These are phyloP conservation scores for Rousettus madagascariensis DNA, from an alignment of 2,797 vertebrate species.

Conservation along the genomic window DNA sequence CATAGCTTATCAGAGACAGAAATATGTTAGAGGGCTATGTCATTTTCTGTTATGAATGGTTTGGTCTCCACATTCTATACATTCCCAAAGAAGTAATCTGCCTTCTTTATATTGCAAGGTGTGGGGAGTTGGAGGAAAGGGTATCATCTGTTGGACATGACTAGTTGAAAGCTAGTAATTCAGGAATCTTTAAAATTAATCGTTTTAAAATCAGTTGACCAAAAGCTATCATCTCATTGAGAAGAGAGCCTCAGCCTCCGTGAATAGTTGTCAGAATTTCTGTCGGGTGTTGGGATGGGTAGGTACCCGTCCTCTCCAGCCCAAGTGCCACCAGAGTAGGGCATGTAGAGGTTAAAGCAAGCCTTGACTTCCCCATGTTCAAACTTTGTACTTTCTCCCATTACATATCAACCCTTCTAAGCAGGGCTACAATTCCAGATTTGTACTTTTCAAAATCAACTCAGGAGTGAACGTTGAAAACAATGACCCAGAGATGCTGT, in stretches of 20 bases:
- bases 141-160: not conserved
- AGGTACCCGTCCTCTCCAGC: not conserved
- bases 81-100: not conserved
- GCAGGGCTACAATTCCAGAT: not conserved
- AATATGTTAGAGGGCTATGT: not conserved
- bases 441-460: not conserved
- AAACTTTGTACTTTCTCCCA: not conserved
- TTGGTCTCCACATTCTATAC: not conserved
- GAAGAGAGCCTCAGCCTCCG: not conserved
- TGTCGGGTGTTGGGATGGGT: not conserved
- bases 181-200: not conserved
- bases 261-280: not conserved
- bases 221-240: not conserved
- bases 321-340: not conserved
- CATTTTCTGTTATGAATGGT: not conserved
- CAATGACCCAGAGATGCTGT: no score
- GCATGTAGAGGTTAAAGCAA: not conserved
- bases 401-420: not conserved
- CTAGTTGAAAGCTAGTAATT: not conserved
- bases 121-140: not conserved
- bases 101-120: not conserved
- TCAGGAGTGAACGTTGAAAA: not conserved
- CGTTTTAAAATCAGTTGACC: not conserved
- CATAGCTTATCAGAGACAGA: constrained; percentile 21
- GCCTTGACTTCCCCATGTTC: not conserved